Conservation (phyloP, 2,113 vertebrate genomes). For the Carassius gibelio region DNA sequence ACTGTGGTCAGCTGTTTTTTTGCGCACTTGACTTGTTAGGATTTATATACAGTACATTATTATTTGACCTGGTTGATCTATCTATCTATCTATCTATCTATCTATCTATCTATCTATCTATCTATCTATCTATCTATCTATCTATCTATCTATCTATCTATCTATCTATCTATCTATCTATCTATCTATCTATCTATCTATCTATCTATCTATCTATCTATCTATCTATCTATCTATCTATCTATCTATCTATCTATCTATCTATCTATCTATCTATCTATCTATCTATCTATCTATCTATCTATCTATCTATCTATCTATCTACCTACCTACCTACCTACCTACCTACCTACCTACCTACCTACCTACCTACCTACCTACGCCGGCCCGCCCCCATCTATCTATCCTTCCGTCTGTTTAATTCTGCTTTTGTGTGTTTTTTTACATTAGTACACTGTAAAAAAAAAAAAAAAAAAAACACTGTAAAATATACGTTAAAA, state of each 20-base stretch:
- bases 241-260: background rate
- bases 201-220: background rate
- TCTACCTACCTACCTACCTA: background rate
- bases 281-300: background rate
- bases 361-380: background rate
- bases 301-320: background rate
- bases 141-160: background rate
- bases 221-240: background rate
- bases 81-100: background rate
- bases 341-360: background rate
- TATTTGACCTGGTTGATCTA: background rate
- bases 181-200: background rate
- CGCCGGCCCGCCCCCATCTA: background rate
- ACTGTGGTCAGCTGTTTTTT: background rate
- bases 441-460: no score
- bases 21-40: background rate
- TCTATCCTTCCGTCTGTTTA: background rate
- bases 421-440: no score
- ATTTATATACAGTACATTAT: background rate
- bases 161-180: background rate
- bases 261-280: background rate
- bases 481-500: no score
- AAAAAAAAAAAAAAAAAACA: no score
- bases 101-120: background rate
- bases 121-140: background rate